Base-by-base conservation (phyloP, 1,140 invertebrate species). In the Aphelenchoides besseyi region DNA sequence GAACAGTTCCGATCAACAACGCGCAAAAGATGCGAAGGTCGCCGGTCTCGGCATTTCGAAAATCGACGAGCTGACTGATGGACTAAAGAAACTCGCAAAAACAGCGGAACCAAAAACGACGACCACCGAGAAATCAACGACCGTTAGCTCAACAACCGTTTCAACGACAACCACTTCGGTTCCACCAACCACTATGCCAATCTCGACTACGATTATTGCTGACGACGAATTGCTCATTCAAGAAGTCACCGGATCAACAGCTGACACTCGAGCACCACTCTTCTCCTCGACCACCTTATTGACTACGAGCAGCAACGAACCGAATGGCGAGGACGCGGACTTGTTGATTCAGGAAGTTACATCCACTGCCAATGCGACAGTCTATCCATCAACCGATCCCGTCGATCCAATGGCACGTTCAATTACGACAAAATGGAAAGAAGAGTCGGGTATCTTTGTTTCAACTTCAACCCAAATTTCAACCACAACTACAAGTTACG, bases 201-300 rank as follows among this genome's bases (percentile, higher is more conserved):
- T 70, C 8, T 29, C 70, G 23, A 70, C 53, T 16, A 76, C 70
- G 16, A 2, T 64, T 12, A 55, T 23, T 5, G 55, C 12, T 16
- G 41, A 12, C 12, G 41, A 48, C 41, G 41, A 48, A 16, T 23
- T 59, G 55, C 32, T 59, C 12, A 59, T 59, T 33, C 55, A 59
- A 59, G 55, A 59, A 33, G 5, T 59, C 18, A 8, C 63, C 12
- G 18, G 18, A 23, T 28, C 69, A 8, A 59, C 70, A 18, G 23
- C 70, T 8, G 23, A 48, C 41, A 48, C 41, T 23, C 41, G 41
- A 12, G 12, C 41, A 23, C 41, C 41, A 23, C 41, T 48, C 41
- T 48, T 48, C 41, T 48, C 41, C 12, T 48, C 41, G 41, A 48
- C 41, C 41, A 48, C 41, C 41, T 48, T 48, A 12, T 48, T 48